Conservation (phyloP, 1,140 invertebrate genomes). For the Campoletis sonorensis region DNA sequence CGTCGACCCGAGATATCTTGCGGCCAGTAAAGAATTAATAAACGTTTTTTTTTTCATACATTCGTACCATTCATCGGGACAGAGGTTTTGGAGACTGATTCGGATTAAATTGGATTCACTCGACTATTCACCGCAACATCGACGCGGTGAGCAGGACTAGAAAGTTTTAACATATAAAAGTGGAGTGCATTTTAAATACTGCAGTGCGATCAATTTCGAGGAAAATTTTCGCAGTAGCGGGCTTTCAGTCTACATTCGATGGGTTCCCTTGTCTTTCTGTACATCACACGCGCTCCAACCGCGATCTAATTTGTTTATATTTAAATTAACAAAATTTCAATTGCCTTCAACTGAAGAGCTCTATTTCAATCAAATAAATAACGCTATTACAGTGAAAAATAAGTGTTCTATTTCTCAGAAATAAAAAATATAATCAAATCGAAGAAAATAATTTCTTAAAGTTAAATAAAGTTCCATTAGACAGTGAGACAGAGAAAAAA, state of each 20-base stretch:
- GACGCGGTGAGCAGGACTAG: neutral
- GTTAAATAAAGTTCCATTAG: no score
- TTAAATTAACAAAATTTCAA: no score
- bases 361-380: no score
- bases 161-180: neutral
- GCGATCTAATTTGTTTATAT: neutral
- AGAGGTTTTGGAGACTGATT: neutral
- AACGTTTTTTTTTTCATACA: neutral
- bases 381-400: no score
- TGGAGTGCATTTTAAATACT: neutral
- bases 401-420: no score
- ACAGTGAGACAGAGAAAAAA: no score
- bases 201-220: neutral
- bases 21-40: neutral
- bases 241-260: conserved; percentile 10
- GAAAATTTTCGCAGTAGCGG: neutral
- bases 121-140: neutral
- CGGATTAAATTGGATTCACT: neutral
- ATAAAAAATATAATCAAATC: no score
- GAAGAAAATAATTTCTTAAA: no score
- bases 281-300: neutral
- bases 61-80: neutral
- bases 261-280: neutral
- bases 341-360: no score
- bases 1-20: neutral